Evolutionary conservation across 1,140 invertebrate genomes (phyloP).

Genomic region (Megalonaias nervosa): DNA sequence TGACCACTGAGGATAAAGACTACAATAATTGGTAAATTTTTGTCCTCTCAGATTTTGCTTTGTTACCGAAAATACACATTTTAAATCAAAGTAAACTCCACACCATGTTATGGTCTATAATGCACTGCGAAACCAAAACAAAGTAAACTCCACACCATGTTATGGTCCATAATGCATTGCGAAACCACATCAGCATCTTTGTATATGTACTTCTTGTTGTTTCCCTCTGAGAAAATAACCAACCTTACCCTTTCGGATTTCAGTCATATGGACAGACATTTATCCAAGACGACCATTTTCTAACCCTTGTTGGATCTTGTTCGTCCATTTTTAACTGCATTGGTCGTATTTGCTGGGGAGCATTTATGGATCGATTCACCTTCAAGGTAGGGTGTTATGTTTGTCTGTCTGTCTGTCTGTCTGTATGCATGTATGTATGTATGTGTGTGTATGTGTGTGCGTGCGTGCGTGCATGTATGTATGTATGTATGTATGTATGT

Average conservation of each 20-base stretch:
- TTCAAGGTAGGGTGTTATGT: constrained; percentile 10
- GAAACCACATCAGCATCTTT: too few species aligned
- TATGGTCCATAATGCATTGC: too few species aligned
- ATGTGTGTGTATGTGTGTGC: not conserved
- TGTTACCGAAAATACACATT: too few species aligned
- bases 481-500: not conserved
- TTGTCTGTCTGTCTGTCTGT: not conserved
- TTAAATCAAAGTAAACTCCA: too few species aligned
- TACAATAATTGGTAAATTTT: too few species aligned
- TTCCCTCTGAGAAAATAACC: not conserved
- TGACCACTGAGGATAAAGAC: too few species aligned
- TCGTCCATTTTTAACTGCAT: constrained; percentile 21
- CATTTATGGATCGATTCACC: constrained; percentile 21
- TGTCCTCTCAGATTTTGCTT: too few species aligned
- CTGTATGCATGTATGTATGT: not conserved
- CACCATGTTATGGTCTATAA: too few species aligned
- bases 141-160: too few species aligned
- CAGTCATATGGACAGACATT: constrained; percentile 27
- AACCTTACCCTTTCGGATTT: not conserved
- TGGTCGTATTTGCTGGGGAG: constrained; percentile 12
- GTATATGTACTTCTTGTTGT: too few species aligned
- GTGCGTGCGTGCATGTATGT: not conserved
- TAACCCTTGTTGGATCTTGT: constrained; percentile 14
- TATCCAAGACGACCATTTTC: constrained; percentile 24
- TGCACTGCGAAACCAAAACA: too few species aligned